Conservation (phyloP, 2,888 invertebrate genomes). For the Dendrolimus pini region DNA sequence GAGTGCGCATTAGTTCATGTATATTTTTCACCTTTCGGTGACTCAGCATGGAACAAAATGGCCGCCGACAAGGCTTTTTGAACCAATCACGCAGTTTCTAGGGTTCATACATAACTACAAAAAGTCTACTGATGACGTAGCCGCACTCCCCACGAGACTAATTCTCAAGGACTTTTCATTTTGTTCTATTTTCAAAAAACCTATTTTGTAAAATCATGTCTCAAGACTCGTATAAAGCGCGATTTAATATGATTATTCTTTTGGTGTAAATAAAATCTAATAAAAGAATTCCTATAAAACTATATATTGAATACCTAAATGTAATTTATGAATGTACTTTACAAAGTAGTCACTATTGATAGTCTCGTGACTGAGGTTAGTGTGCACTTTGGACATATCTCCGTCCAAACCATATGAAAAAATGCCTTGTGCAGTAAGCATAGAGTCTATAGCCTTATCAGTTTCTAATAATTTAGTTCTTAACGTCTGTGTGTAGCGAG, state of each 20-base stretch:
- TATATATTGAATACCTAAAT: slow-evolving; percentile 33
- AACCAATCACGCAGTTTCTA: slow-evolving; percentile 58
- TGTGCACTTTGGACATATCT: slow-evolving; percentile 21
- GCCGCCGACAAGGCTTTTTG: slow-evolving; percentile 76
- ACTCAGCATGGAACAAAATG: slow-evolving; percentile 81
- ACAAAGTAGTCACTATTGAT: slow-evolving; percentile 66
- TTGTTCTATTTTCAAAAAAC: slow-evolving; percentile 46
- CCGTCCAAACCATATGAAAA: slow-evolving; percentile 19
- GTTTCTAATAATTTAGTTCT: slow-evolving; percentile 29
- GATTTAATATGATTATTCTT: background rate
- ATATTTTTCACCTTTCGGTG: slow-evolving; percentile 80
- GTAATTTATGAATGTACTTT: slow-evolving; percentile 67
- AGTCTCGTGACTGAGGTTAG: slow-evolving; percentile 53
- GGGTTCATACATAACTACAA: slow-evolving; percentile 59
- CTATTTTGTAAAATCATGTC: slow-evolving; percentile 31
- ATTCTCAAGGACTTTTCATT: slow-evolving; percentile 72
- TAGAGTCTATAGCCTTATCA: slow-evolving; percentile 21
- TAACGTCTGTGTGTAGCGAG: slow-evolving; percentile 48
- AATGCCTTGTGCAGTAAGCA: slow-evolving; percentile 25
- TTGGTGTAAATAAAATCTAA: slow-evolving; percentile 4
- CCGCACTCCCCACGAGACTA: slow-evolving; percentile 71
- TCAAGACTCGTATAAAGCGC: slow-evolving; percentile 6
- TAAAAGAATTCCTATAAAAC: background rate
- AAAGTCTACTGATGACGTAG: slow-evolving; percentile 63
- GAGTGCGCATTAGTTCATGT: slow-evolving; percentile 73